Conservation (phyloP, 92 coral and sea anemone species). For the Parazoanthus atlanticus region DNA sequence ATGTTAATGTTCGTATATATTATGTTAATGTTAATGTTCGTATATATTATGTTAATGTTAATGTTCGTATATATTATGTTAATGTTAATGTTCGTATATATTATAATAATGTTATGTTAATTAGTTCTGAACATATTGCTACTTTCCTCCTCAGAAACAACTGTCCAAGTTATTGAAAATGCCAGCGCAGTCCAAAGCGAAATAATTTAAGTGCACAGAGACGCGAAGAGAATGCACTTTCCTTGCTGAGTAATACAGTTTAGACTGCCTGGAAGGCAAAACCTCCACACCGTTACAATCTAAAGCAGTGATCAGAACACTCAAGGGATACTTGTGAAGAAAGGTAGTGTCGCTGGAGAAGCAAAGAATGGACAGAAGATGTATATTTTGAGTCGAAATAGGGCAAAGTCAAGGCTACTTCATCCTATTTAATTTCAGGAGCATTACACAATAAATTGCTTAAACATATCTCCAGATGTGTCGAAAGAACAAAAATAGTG, state of each 20-base stretch:
- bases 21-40: no score
- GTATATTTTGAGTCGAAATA: not conserved
- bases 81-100: not conserved
- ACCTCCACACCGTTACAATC: not conserved
- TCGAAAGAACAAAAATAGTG: no score
- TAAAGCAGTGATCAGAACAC: not conserved
- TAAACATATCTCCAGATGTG: no score
- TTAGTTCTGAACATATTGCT: not conserved
- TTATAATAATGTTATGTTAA: not conserved
- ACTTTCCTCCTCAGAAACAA: constrained; percentile 20
- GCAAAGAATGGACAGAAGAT: not conserved
- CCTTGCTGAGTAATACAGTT: not conserved
- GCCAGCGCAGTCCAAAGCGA: not conserved
- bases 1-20: no score
- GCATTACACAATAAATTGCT: no score
- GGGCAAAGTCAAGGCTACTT: not conserved
- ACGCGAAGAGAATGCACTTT: not conserved
- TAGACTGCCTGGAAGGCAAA: no score
- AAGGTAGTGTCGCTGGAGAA: not conserved
- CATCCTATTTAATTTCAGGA: no score
- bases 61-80: not conserved
- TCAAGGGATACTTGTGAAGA: not conserved
- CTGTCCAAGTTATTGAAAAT: constrained; percentile 19
- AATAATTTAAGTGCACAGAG: not conserved
- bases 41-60: no score